phyloP scores from a whole-genome alignment of 2,797 vertebrate genomes.

The Gobio occitaniae region DNA sequence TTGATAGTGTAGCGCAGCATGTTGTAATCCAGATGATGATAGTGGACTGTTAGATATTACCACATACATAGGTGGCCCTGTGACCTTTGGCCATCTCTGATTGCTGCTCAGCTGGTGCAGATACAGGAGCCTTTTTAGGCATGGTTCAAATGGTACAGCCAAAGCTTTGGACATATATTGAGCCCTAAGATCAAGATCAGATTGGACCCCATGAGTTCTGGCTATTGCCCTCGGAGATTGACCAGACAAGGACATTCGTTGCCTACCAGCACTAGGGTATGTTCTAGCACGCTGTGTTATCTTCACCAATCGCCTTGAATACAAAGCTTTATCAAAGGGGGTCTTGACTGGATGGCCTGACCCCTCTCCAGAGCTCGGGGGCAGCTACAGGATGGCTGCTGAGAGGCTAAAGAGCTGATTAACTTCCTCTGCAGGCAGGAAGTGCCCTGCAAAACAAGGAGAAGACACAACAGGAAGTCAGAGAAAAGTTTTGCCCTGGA shows the following conservation, averaged over 20 bases:
- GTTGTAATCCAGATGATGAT: constrained; percentile 35
- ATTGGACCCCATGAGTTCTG: constrained; percentile 45
- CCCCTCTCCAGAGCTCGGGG: constrained; percentile 70
- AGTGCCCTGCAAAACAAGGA: constrained; percentile 57
- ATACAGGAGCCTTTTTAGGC: constrained; percentile 44
- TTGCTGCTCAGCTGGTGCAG: constrained; percentile 46
- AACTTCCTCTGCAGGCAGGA: constrained; percentile 71
- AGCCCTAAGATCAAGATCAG: constrained; percentile 56
- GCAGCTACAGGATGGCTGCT: constrained; percentile 76
- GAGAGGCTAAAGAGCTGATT: constrained; percentile 82
- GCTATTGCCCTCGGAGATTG: constrained; percentile 59
- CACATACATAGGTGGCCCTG: constrained; percentile 32
- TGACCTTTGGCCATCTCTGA: constrained; percentile 49
- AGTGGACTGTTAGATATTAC: constrained; percentile 26
- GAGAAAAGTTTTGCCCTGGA: constrained; percentile 54
- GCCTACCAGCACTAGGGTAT: constrained; percentile 36
- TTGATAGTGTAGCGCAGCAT: neutral
- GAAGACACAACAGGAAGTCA: constrained; percentile 53
- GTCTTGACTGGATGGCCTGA: constrained; percentile 64
- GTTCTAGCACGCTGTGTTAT: constrained; percentile 53
- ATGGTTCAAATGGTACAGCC: constrained; percentile 33
- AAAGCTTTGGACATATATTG: constrained; percentile 41
- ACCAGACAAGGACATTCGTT: constrained; percentile 68
- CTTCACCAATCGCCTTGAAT: constrained; percentile 54
- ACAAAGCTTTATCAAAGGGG: constrained; percentile 54